A percentile compares a stretch with the other conserved stretches of the same genome.
Conservation (phyloP, 2,113 vertebrate genomes). For the Oreochromis tanganicae region DNA sequence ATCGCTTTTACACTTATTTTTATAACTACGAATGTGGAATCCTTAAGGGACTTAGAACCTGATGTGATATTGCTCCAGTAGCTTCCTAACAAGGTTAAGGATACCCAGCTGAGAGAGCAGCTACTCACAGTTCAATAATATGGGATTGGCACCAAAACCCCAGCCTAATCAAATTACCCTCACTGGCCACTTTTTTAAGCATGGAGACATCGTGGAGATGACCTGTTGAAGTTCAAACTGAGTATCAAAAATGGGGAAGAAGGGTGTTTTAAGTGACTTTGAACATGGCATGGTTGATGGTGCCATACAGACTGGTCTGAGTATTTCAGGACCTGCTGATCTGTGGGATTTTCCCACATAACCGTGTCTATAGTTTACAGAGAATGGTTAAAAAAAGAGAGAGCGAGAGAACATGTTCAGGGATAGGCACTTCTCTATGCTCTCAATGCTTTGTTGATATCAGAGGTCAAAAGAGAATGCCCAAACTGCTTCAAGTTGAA, state of each 20-base stretch:
- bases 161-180: not conserved
- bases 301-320: not conserved
- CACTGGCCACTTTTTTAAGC: not conserved
- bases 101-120: not conserved
- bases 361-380: not conserved
- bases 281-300: not conserved
- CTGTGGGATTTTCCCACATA: not conserved
- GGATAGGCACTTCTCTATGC: not conserved
- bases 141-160: not conserved
- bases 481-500: not conserved
- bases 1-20: not conserved
- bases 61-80: not conserved
- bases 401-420: not conserved
- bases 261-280: not conserved
- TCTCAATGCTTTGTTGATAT: not conserved
- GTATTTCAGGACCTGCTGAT: not conserved
- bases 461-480: not conserved
- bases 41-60: not conserved
- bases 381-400: rapidly evolving
- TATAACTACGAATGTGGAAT: not conserved
- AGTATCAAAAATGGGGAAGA: not conserved
- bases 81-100: not conserved
- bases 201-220: not conserved
- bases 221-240: not conserved
- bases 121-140: not conserved